phyloP scores from a whole-genome alignment of 2,113 vertebrate genomes.

The Labrus mixtus region DNA sequence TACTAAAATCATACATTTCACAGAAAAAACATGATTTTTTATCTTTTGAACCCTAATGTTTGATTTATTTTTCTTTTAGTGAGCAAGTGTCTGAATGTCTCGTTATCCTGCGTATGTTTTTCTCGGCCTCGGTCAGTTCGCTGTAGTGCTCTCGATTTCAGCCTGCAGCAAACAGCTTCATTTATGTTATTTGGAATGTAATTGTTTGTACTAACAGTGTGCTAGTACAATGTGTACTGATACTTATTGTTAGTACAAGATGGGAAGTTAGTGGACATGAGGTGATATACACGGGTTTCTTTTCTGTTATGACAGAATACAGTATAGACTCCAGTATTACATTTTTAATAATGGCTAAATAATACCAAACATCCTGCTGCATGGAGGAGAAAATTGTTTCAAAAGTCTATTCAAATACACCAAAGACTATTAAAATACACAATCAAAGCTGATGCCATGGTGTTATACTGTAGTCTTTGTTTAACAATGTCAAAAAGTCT shows the following conservation, averaged over 20 bases:
- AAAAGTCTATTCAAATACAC: background rate
- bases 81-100: background rate
- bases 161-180: background rate
- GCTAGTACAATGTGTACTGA: too few species aligned
- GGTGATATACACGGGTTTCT: too few species aligned
- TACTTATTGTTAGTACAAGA: too few species aligned
- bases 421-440: background rate
- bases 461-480: too few species aligned
- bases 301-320: background rate
- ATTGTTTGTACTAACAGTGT: background rate
- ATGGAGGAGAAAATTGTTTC: background rate
- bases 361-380: background rate
- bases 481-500: background rate
- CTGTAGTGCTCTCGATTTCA: background rate
- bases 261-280: too few species aligned
- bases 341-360: background rate
- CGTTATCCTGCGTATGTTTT: background rate
- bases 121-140: background rate
- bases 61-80: too few species aligned
- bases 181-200: background rate
- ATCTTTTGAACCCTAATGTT: too few species aligned
- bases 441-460: background rate
- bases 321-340: background rate
- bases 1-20: too few species aligned
- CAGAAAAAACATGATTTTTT: too few species aligned